Evolutionary conservation across 2,888 invertebrate species (phyloP).

Genomic region (Esperia sulphurella): DNA sequence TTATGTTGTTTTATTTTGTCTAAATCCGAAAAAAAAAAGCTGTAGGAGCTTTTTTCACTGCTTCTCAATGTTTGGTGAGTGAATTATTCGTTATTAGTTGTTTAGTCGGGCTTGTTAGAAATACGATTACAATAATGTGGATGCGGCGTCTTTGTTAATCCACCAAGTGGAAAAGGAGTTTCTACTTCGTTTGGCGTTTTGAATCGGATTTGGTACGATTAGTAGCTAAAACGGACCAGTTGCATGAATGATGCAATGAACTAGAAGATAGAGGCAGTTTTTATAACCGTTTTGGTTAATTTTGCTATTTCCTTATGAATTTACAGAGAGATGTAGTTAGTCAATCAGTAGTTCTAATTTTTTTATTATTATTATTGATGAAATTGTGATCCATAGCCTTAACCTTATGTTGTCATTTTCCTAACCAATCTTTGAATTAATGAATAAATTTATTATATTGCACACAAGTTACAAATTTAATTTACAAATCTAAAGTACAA

Average conservation of each 20-base stretch:
- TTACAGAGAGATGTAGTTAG: too few relatives aligned
- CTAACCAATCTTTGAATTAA: too few relatives aligned
- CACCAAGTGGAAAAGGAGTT: slow-evolving; percentile 55
- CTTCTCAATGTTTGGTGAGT: slow-evolving; percentile 44
- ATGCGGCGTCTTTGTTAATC: slow-evolving; percentile 44
- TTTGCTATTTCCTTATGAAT: slow-evolving; percentile 19
- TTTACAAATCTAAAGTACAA: too few relatives aligned
- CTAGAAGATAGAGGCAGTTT: slow-evolving; percentile 29
- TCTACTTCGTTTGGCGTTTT: slow-evolving; percentile 56
- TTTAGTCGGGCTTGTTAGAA: slow-evolving; percentile 47
- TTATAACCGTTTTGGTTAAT: slow-evolving; percentile 2
- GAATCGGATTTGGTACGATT: slow-evolving; percentile 69
- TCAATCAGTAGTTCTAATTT: too few relatives aligned
- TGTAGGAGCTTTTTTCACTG: neutral
- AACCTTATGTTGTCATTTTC: too few relatives aligned
- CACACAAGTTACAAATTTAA: too few relatives aligned
- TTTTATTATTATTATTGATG: too few relatives aligned
- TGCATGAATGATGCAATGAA: slow-evolving; percentile 38
- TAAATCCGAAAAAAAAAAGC: slow-evolving; percentile 22
- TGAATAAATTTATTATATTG: too few relatives aligned
- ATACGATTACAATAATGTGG: slow-evolving; percentile 59
- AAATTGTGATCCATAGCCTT: too few relatives aligned
- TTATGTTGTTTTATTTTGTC: slow-evolving; percentile 57
- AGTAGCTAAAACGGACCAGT: slow-evolving; percentile 39
- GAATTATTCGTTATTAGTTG: slow-evolving; percentile 63